Percentiles rank a stretch among this genome's conserved stretches.
These are phyloP conservation scores for Brachionus asplanchnoidis DNA, from an alignment of 1,140 invertebrate genomes.

Conservation along the genomic window DNA sequence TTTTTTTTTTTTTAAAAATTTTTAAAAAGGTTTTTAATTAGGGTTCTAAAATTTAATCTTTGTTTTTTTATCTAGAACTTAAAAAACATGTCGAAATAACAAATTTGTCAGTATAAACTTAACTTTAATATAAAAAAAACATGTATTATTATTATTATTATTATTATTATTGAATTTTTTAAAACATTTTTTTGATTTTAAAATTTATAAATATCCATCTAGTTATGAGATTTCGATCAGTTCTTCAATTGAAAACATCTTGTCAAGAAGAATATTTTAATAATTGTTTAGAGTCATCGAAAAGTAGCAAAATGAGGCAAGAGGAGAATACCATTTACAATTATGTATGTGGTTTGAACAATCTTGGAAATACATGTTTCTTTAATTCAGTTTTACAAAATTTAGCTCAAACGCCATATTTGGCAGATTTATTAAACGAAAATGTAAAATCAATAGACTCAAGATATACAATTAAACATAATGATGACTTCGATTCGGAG, in stretches of 20 bases:
- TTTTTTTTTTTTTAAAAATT: too few relatives aligned
- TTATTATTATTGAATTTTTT: not conserved
- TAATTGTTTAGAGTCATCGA: not conserved
- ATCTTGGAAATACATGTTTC: constrained; percentile 92
- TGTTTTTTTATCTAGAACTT: too few relatives aligned
- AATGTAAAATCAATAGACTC: not conserved
- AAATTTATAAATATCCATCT: not conserved
- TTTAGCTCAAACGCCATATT: constrained; percentile 31
- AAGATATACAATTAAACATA: not conserved
- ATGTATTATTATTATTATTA: too few relatives aligned
- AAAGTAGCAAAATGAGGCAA: not conserved
- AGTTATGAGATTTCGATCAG: not conserved
- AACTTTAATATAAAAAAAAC: too few relatives aligned
- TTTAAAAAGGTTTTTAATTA: too few relatives aligned
- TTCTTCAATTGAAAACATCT: not conserved
- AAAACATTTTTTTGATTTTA: not conserved
- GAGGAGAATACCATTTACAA: not conserved
- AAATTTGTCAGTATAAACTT: too few relatives aligned
- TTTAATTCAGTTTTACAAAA: constrained; percentile 87
- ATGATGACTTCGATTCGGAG: constrained; percentile 35
- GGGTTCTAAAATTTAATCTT: too few relatives aligned
- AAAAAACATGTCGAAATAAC: too few relatives aligned
- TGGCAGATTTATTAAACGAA: not conserved
- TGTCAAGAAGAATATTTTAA: not conserved
- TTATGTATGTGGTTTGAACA: constrained; percentile 56